Conservation (phyloP, 2,113 vertebrate genomes). For the Anoura caudifer region DNA sequence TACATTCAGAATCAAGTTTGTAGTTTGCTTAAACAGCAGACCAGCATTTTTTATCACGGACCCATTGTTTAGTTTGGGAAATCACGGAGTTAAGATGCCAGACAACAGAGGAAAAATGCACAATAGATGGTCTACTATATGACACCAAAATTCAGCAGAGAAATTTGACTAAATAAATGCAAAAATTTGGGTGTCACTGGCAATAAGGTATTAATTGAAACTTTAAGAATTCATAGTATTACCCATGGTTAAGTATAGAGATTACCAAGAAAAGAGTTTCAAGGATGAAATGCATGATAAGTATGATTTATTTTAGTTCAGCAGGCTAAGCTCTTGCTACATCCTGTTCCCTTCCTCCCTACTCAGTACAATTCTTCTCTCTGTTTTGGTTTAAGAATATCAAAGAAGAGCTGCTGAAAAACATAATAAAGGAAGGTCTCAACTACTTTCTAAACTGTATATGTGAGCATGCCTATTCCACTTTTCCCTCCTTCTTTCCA, state of each 20-base stretch:
- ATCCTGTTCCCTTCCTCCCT: no score
- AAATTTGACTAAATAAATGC: neutral
- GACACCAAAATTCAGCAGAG: neutral
- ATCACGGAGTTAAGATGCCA: neutral
- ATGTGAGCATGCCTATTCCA: neutral
- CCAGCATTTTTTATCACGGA: neutral
- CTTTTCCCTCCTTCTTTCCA: neutral
- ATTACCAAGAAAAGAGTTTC: neutral
- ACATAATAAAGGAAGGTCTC: neutral
- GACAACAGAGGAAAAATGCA: neutral
- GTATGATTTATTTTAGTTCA: neutral
- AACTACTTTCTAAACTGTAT: neutral
- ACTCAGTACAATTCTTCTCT: neutral
- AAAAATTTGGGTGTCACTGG: neutral
- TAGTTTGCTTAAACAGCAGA: neutral
- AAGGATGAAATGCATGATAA: neutral
- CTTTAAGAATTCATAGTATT: neutral
- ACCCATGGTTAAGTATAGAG: neutral
- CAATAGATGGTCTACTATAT: neutral
- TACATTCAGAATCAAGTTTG: neutral
- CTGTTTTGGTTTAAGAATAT: neutral
- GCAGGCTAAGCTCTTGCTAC: neutral
- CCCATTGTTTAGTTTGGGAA: neutral
- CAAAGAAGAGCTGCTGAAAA: neutral
- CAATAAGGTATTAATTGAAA: neutral